Base-by-base conservation (phyloP, 1,140 invertebrate species). In the Maniola jurtina region DNA sequence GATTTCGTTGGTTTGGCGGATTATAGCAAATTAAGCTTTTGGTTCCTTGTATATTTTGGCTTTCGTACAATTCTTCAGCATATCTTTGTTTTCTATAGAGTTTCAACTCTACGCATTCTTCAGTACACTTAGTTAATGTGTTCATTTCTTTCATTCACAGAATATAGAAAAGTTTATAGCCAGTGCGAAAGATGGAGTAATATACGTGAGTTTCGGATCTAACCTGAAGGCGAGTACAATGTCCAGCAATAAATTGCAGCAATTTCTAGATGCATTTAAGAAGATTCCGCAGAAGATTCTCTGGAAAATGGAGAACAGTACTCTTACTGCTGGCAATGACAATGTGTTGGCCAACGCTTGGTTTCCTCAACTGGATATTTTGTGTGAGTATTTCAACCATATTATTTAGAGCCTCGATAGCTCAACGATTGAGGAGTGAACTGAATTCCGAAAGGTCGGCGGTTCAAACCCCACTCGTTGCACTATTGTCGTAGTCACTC, bases 281-380 rank as follows among this genome's bases (percentile, higher is more conserved):
- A 88, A 79, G 59, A 78, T 94, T 10, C 92, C 91, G 10, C 92
- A 94, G 69, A 91, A 91, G 59, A 89, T 94, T 1, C 62, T 95
- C 9, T 94, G 93, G 93, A 95, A 95, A 77, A 92, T 92, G 73
- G 94, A 94, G 71, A 88, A 92, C 38, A 88, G 89, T 6, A 85
- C 76, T 0, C 79, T 93, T 63, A 75, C 79, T 2, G 76, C 14
- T 83, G 67, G 80, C 86, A 73, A 70, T 64, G 64, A 89, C 3
- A 94, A 95, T 78, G 90, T 95, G 2, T 92, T 93, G 68, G 79
- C 93, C 16, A 80, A 83, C 5, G 92, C 92, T 55, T 95, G 94
- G 94, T 72, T 94, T 50, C 94, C 94, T 0, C 94, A 95, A 76
- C 84, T 91, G 16, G 93, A 94, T 78, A 89, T 95, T 64, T 75